Base-by-base conservation (phyloP, 2,888 invertebrate species). In the Nymphalis c-album region DNA sequence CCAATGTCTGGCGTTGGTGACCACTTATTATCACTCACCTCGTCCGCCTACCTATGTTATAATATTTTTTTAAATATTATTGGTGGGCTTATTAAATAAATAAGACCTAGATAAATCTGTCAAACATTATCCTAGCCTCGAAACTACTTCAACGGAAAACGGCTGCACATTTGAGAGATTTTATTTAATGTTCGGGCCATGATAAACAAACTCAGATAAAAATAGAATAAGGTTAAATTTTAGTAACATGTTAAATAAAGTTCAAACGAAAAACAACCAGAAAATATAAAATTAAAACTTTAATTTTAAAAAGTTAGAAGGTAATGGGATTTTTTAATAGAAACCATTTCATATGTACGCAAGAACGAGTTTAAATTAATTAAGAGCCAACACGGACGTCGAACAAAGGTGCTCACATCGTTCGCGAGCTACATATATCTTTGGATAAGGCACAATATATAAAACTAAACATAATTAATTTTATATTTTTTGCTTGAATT, bases 351-450 rank as follows among this genome's bases (percentile, higher is more conserved):
- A 64, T 64, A 62, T 70, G 65, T 70, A 70, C 60, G 53, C 59
- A 64, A 53, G 64, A 67, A 63, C 60, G 60, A 53, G 60, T 79
- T 80, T 81, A 81, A 82, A 84, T 83, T 83, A 82, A 84, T 84
- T 82, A 84, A 77, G 78, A 73, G 69, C 75, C 74, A 75, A 77
- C 81, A 77, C 73, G 77, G 76, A 76, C 76, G 78, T 77, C 79
- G 80, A 78, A 80, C 76, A 64, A 68, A 68, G 68, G 66, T 62
- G 53, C 62, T 63, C 62, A 67, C 61, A 57, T 53, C 60, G 18
- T 35, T 48, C 18, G 10, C 2, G 18, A 60, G 31, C 22, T 20
- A 31, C 20, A 13, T 17, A 20, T 7, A n/a, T 47, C 22, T 16
- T 17, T 60, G 65, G 70, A 71, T 68, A 20, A 17, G 71, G 65